Conservation (phyloP, 2,888 invertebrate genomes). For the Calliopum simillimum region DNA sequence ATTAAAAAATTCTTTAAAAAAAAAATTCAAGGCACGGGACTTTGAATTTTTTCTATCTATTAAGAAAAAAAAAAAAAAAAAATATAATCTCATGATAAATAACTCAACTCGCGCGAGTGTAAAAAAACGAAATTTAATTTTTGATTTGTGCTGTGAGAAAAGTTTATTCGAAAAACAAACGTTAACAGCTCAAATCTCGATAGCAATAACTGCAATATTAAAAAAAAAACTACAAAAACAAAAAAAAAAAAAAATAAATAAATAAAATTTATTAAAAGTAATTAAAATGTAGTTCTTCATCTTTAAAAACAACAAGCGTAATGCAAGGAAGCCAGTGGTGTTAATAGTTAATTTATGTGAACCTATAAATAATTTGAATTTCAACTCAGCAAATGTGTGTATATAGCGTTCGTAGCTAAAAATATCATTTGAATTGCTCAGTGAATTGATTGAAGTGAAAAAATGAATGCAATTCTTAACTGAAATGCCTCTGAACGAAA, state of each 20-base stretch:
- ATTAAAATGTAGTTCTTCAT: constrained; percentile 6
- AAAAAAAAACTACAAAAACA: no score
- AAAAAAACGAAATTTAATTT: neutral
- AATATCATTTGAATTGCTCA: constrained; percentile 48
- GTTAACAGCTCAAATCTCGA: no score
- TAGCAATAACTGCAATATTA: no score
- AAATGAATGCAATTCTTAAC: constrained; percentile 48
- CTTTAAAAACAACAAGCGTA: constrained; percentile 4
- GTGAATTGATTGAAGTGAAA: constrained; percentile 52
- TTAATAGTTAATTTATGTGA: constrained; percentile 61
- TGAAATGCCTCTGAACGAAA: constrained; percentile 13
- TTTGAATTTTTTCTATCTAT: constrained; percentile 15
- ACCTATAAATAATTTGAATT: constrained; percentile 63
- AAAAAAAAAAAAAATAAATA: no score
- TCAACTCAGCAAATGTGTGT: constrained; percentile 57
- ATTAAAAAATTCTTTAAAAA: constrained; percentile 11
- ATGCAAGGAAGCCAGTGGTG: constrained; percentile 43
- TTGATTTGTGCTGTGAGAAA: no score
- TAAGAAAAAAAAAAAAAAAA: constrained; percentile 10
- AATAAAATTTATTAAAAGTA: neutral
- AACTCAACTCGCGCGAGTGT: neutral
- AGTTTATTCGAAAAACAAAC: no score
- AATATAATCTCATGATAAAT: neutral
- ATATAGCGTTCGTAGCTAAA: constrained; percentile 46
- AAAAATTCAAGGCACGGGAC: constrained; percentile 26